Base-by-base conservation (phyloP, 2,113 vertebrate species). In the Scortum barcoo region DNA sequence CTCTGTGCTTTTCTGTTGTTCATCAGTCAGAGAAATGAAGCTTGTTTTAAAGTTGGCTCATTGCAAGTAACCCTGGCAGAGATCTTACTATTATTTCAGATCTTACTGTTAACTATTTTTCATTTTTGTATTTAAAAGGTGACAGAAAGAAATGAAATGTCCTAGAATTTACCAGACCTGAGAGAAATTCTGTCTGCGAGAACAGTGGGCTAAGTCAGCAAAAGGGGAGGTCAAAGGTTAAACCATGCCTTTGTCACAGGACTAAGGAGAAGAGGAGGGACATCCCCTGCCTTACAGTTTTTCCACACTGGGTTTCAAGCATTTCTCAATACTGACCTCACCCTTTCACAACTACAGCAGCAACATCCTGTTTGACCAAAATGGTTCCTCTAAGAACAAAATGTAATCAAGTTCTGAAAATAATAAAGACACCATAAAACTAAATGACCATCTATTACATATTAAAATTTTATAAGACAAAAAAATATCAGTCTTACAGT, bases 171-270 rank as follows among this genome's bases (percentile, higher is more conserved):
- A 75, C 30, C 28, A 8, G 26, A 22, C 19, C 16, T 5, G 8
- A 42, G 26, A 42, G 24, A 26, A 19, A 56, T 11, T 50, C n/a
- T 28, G 57, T 48, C 17, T 26, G 51, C 7, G 19, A 62, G 33
- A 71, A 72, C 16, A 46, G n/a, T 73, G 42, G 7, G 20, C 14
- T 12, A 44, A 54, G 63, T 80, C 82, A 83, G 70, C 80, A 76
- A 14, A 1, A 26, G n/a, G 2, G 16, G 26, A 72, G 82, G 85
- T 87, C 83, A 81, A 78, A 78, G 85, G 87, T 89, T 26, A 84
- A 81, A 58, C 50, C 40, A 33, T 50, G 56, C 40, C 53, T 72
- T 60, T 28, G 53, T 85, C 65, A 78, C 53, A 72, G 75, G 60
- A 42, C 51, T 48, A 60, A 38, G 36, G 30, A 74, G 28, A 68